These are phyloP conservation scores for Cliona cf. orientalis DNA, from an alignment of 37 sponge, comb jelly and placozoan genomes.

Conservation along the genomic window DNA sequence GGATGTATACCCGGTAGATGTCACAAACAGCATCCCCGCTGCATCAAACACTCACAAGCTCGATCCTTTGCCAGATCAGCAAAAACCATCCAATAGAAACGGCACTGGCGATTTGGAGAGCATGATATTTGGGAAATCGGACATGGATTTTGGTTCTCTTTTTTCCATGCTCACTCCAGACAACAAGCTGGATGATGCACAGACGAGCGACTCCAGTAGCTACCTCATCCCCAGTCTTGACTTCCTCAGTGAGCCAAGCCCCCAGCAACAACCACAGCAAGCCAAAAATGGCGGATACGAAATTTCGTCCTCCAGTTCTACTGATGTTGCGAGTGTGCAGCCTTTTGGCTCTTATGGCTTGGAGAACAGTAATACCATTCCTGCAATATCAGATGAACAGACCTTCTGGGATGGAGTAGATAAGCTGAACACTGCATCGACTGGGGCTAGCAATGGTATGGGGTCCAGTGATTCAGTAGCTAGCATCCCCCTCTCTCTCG, in stretches of 20 bases:
- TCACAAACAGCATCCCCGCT: background rate
- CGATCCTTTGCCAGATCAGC: background rate
- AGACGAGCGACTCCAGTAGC: background rate
- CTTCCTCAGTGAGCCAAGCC: too few species aligned
- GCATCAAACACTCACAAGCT: background rate
- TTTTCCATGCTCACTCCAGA: background rate
- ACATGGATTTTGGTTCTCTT: background rate
- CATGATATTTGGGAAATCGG: background rate
- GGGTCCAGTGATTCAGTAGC: too few species aligned
- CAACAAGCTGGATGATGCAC: background rate
- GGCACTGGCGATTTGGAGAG: background rate
- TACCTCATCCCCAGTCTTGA: too few species aligned
- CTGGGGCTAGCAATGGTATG: too few species aligned
- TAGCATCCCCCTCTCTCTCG: background rate
- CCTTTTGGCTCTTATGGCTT: background rate
- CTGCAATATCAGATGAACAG: background rate
- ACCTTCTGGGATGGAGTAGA: constrained; percentile 8
- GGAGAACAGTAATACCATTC: background rate
- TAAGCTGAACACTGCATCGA: background rate
- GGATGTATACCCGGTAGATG: constrained; percentile 17
- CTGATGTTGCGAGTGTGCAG: background rate
- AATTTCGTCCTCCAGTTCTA: background rate
- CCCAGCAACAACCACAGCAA: too few species aligned
- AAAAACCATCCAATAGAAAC: background rate
- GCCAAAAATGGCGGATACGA: background rate